These are phyloP conservation scores for Spinus pinus DNA, from an alignment of 2,797 vertebrate species.

Conservation along the genomic window DNA sequence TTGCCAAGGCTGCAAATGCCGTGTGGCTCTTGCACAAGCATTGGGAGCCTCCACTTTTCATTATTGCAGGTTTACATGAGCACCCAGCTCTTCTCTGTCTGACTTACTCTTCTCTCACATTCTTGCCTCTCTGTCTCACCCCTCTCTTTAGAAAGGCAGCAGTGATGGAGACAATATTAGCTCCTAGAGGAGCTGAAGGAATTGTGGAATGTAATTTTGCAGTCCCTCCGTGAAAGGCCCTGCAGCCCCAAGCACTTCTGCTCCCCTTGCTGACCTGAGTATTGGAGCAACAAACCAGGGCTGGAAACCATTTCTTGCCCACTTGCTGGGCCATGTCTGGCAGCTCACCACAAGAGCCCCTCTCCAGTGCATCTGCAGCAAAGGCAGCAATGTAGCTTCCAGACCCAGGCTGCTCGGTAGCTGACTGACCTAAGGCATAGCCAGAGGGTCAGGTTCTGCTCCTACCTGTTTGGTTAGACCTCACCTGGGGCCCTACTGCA, in stretches of 20 bases:
- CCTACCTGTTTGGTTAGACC: background rate
- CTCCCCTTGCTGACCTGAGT: background rate
- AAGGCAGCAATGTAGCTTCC: background rate
- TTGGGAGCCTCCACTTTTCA: background rate
- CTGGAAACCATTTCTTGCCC: background rate
- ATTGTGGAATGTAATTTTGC: background rate
- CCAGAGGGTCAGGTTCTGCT: background rate
- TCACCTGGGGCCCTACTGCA: background rate
- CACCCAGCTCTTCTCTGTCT: background rate
- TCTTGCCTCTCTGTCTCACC: background rate
- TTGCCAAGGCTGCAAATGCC: background rate
- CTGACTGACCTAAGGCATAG: background rate
- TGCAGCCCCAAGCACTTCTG: background rate
- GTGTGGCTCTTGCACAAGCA: background rate
- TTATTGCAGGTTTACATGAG: background rate
- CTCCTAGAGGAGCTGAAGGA: background rate
- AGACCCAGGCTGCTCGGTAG: background rate
- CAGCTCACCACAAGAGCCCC: background rate
- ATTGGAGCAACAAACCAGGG: background rate
- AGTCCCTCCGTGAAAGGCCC: background rate
- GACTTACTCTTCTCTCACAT: background rate
- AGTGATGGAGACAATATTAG: background rate
- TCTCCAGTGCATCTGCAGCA: background rate
- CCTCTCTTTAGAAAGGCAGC: background rate
- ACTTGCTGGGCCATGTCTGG: background rate